phyloP scores from a whole-genome alignment of 2,888 invertebrate genomes.

The Apodemia mormo region DNA sequence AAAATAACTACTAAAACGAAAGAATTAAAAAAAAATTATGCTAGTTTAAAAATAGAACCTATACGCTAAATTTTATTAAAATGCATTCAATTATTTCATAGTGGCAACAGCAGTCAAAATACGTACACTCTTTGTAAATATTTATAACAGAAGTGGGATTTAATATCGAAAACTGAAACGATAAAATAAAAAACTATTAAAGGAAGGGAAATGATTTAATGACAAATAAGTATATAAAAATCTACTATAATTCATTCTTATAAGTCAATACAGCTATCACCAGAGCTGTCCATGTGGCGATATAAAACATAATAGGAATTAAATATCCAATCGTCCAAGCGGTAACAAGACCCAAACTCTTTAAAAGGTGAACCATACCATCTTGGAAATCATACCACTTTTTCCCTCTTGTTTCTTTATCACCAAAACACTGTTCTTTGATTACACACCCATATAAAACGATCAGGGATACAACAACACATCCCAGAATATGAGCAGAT shows the following conservation, averaged over 20 bases:
- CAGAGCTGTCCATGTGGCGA: neutral
- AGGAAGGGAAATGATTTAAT: too few species aligned
- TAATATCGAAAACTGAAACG: too few species aligned
- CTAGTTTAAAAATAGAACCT: too few species aligned
- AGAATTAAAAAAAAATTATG: too few species aligned
- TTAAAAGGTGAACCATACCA: neutral
- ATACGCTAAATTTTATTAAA: too few species aligned
- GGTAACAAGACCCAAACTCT: neutral
- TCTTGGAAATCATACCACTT: neutral
- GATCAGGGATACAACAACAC: neutral
- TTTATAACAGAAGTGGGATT: too few species aligned
- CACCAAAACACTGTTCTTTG: slow-evolving; percentile 5
- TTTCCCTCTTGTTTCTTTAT: slow-evolving; percentile 5
- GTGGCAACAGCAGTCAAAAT: too few species aligned
- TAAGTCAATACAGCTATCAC: neutral
- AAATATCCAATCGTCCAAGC: neutral
- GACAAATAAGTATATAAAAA: neutral
- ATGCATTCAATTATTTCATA: too few species aligned
- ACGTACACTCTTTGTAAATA: too few species aligned
- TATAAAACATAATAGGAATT: neutral
- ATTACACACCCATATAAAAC: neutral
- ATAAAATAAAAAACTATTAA: too few species aligned
- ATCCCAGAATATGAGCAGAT: neutral
- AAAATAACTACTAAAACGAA: too few species aligned
- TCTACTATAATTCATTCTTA: neutral